Evolutionary conservation across 2,888 invertebrate genomes (phyloP).

Genomic region (Steinernema scapterisci): DNA sequence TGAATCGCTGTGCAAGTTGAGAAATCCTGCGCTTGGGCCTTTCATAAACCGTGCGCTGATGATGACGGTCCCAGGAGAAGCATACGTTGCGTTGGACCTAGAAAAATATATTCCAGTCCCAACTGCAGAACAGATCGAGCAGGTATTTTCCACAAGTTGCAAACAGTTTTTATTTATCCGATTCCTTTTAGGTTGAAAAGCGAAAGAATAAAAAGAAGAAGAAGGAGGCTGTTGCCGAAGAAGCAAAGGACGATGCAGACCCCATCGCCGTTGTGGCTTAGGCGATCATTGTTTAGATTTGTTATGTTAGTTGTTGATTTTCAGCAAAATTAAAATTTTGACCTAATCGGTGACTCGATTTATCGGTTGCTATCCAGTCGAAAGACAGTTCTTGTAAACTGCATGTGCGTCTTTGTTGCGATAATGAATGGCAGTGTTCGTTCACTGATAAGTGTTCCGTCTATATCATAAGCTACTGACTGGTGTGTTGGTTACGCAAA

Average conservation of each 20-base stretch:
- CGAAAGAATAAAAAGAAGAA: slow-evolving; percentile 56
- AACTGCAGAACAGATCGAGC: slow-evolving; percentile 64
- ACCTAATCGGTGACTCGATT: no score
- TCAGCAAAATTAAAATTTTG: neutral
- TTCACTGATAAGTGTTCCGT: neutral
- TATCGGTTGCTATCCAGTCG: slow-evolving; percentile 7
- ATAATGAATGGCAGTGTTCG: neutral
- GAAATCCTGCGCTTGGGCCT: slow-evolving; percentile 63
- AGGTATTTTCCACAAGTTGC: no score
- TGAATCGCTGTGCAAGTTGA: slow-evolving; percentile 55
- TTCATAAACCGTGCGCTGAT: slow-evolving; percentile 63
- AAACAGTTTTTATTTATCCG: neutral
- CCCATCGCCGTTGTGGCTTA: slow-evolving; percentile 34
- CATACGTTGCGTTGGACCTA: slow-evolving; percentile 58
- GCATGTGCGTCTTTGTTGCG: neutral
- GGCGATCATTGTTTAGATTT: neutral
- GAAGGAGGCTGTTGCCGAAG: slow-evolving; percentile 54
- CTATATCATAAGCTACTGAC: neutral
- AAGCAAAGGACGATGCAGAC: slow-evolving; percentile 42
- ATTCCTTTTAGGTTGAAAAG: slow-evolving; percentile 58
- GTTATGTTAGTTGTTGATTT: slow-evolving; percentile 29
- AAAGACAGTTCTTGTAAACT: slow-evolving; percentile 12
- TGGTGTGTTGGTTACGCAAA: neutral
- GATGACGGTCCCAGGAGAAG: slow-evolving; percentile 58
- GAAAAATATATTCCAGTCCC: slow-evolving; percentile 56